Evolutionary conservation across 2,888 invertebrate species (phyloP), one percentile per base, ranked within the genome.

Genomic region (Orthonychiurus folsomi): DNA sequence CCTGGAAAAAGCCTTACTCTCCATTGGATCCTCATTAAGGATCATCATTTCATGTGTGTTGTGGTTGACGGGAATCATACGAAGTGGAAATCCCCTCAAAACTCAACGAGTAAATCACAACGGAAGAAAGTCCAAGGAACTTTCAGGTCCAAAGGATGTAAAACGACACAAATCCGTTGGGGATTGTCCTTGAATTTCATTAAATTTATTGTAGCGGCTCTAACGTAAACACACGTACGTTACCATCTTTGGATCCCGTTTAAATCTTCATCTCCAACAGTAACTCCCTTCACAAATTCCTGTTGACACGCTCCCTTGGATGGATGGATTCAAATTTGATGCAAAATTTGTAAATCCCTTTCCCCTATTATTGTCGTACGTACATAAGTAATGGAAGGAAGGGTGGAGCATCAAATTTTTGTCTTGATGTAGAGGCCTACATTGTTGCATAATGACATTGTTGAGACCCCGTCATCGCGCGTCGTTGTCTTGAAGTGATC

Each of bases 141-240:
- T n/a, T n/a, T n/a, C n/a, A n/a, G n/a, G n/a, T n/a, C n/a, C n/a
- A n/a, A n/a, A n/a, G n/a, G n/a, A n/a, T n/a, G n/a, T n/a, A n/a
- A n/a, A n/a, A n/a, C n/a, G n/a, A n/a, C n/a, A n/a, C n/a, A n/a
- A n/a, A n/a, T n/a, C n/a, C n/a, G n/a, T n/a, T n/a, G n/a, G n/a
- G n/a, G n/a, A n/a, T n/a, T 37, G 37, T 37, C 37, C 37, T 37
- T 37, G 37, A 37, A 37, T 37, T n/a, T 37, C 37, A 37, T 37
- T 37, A 37, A 37, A 37, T 37, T 37, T 37, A 37, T 37, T 37
- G 37, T 37, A 37, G 37, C 37, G 37, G 37, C 37, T 37, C 37
- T 37, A 37, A 37, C 15, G 5, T 37, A 37, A 37, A 5, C 37
- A 37, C 37, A 37, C 37, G 15, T 37, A 37, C 37, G 5, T 37